Base-by-base conservation (phyloP, 2,113 vertebrate species). In the Vulpes ferrilata region DNA sequence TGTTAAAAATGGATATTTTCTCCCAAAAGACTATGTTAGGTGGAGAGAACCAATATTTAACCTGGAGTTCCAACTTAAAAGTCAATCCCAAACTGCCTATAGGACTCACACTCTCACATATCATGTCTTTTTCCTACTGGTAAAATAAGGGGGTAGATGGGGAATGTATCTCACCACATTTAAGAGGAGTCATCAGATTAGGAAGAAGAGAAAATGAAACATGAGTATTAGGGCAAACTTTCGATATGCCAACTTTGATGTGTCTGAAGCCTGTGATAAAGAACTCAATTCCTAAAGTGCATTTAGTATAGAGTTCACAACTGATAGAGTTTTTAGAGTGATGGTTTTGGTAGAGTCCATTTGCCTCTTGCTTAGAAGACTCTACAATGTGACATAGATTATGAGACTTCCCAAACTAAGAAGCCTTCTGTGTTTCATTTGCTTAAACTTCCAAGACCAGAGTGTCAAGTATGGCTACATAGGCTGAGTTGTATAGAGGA, bases 41-140 rank as follows among this genome's bases (percentile, higher is more conserved):
- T 71, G 82, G 59, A 79, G 25, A 84, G 30, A 94, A 85, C 13
- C 22, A 93, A 27, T 60, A 92, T 60, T 90, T 90, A 95, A 97
- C 35, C 60, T 78, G 16, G 51, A 88, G 27, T 94, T 90, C 17
- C 86, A 90, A 88, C 7, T 51, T 83, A 59, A 73, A 76, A 96
- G 19, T 93, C 38, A 80, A 64, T 65, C 85, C 67, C 35, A 59
- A 65, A 30, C 51, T 92, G 43, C 71, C 51, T 53, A 15, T 9
- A 65, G 53, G 71, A 55, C 25, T 86, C 94, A 82, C 67, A 25
- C 9, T 60, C 22, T 86, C 76, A 79, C 1, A 25, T 53, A 32
- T 82, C 25, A n/a, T 43, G 59, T 65, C 27, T 73, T 95, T 90
- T 88, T 67, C 27, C 64, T 79, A 73, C 55, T 35, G 25, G 53